These are phyloP conservation scores for Diplodus puntazzo DNA, from an alignment of 2,797 vertebrate genomes.

Conservation along the genomic window DNA sequence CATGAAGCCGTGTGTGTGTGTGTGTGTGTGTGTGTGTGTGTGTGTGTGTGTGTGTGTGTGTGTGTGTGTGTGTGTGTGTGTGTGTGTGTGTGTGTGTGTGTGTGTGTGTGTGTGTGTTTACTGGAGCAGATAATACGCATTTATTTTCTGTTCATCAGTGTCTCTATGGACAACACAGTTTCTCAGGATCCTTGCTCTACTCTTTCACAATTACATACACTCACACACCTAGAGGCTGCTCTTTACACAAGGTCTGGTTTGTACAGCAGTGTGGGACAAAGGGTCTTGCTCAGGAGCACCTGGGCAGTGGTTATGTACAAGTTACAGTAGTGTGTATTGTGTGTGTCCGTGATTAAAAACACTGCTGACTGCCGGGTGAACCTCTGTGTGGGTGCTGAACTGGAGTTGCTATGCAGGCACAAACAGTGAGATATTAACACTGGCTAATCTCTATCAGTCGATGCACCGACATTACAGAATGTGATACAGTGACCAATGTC, in stretches of 20 bases:
- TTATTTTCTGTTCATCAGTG: background rate
- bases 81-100: no score
- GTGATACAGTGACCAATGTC: slow-evolving; percentile 60
- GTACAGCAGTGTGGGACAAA: background rate
- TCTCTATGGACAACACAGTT: background rate
- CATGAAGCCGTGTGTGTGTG: background rate
- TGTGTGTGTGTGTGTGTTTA: slow-evolving; percentile 10
- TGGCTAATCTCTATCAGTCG: slow-evolving; percentile 42
- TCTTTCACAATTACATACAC: background rate
- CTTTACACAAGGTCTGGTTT: background rate
- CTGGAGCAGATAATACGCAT: slow-evolving; percentile 4
- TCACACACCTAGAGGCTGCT: background rate
- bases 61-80: no score
- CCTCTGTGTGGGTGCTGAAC: background rate
- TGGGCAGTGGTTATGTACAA: background rate
- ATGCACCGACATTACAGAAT: slow-evolving; percentile 9
- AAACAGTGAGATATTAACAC: slow-evolving; percentile 45
- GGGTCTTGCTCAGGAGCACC: background rate
- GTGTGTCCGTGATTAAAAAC: background rate
- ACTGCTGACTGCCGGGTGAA: background rate
- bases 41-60: no score
- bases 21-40: no score
- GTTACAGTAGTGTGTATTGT: background rate
- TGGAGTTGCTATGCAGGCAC: background rate
- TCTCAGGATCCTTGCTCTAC: background rate